Base-by-base conservation (phyloP, 2,888 invertebrate species). In the Lasioglossum villosulum region DNA sequence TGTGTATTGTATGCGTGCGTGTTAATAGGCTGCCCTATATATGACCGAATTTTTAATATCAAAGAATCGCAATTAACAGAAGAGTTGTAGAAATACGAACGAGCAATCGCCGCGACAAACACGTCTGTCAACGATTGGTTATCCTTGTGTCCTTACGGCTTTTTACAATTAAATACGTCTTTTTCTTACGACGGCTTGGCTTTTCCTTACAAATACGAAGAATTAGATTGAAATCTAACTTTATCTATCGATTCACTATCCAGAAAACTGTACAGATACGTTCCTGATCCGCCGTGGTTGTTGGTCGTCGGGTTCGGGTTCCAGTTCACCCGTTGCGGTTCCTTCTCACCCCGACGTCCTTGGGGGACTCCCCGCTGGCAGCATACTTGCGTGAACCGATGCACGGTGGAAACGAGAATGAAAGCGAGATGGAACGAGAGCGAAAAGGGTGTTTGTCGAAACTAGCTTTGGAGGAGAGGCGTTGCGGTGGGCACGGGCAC, bases 351-450 rank as follows among this genome's bases (percentile, higher is more conserved):
- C 75, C 74, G 84, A 68, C 75, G 84, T 83, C 86, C 86, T 84
- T 84, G 84, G 91, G 92, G 92, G 92, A 92, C 92, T 72, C 87
- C 92, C 92, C 85, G 91, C 91, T 92, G 90, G 86, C 84, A 88
- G 77, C 87, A 87, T 85, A 82, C 87, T 86, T 83, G 82, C 89
- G 88, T 82, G 82, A 84, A 87, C 86, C 76, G 74, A 70, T 73
- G 72, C 70, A 34, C 79, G 70, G 27, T 48, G 75, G 34, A 78
- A 70, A 73, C 66, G 30, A 23, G 59, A 56, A 39, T 16, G 75
- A 59, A 71, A 70, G 63, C 63, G 86, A 75, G 74, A 73, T 12
- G 72, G 74, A 70, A 76, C 66, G 78, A 78, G 78, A 71, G 76
- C 78, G 34, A 42, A 37, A 82, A 86, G 86, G 86, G 89, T 87